These are phyloP conservation scores for Synanthedon vespiformis DNA, from an alignment of 2,888 invertebrate species.

Conservation along the genomic window DNA sequence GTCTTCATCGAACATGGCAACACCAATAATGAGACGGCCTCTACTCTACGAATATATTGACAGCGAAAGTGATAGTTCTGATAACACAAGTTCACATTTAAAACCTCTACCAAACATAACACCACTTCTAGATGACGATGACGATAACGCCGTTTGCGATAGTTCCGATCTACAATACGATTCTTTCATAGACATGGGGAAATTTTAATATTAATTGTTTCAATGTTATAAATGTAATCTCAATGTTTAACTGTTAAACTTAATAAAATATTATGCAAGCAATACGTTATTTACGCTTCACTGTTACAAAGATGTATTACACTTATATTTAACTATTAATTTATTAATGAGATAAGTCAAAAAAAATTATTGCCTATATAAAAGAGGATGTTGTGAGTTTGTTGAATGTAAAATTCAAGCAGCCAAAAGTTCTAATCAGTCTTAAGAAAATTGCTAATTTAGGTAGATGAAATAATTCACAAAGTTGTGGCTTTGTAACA, in stretches of 20 bases:
- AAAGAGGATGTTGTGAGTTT: conserved; percentile 10
- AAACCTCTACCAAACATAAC: conserved; percentile 17
- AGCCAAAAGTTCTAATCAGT: conserved; percentile 2
- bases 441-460: background rate
- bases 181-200: conserved; percentile 67
- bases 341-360: conserved; percentile 6
- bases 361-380: conserved; percentile 5
- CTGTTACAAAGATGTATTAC: conserved; percentile 23
- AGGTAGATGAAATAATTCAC: no score
- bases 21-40: conserved; percentile 12
- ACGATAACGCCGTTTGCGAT: conserved; percentile 39
- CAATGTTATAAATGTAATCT: background rate
- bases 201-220: conserved; percentile 35
- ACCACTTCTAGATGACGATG: conserved; percentile 16
- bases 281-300: conserved; percentile 27
- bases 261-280: conserved; percentile 10
- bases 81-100: conserved; percentile 35
- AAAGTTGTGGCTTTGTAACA: no score
- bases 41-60: conserved; percentile 46
- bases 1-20: conserved; percentile 14
- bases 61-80: conserved; percentile 50
- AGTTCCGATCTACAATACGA: conserved; percentile 60
- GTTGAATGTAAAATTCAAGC: conserved; percentile 3
- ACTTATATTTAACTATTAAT: conserved; percentile 12
- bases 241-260: background rate